Base-by-base conservation (phyloP, 2,888 invertebrate genomes). In the Odontocolon sp. region DNA sequence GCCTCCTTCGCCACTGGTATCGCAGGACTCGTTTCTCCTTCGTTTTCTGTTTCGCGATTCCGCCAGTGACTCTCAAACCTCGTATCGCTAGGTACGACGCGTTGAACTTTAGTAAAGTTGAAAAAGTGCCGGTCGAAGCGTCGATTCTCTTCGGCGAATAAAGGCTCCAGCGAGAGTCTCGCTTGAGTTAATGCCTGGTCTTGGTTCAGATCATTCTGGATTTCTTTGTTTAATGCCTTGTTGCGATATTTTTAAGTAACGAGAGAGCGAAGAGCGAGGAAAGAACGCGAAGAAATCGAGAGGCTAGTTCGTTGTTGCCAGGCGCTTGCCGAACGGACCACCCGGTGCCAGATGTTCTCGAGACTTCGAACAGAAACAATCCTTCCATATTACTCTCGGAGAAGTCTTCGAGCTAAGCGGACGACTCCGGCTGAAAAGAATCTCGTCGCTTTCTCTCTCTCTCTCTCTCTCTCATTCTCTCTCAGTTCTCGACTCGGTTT, bases 201-300 rank as follows among this genome's bases (percentile, higher is more conserved):
- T 86, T 87, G 87, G 80, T 87, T 87, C 86, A 87, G 87, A 84
- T 88, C 82, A 85, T 84, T 77, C 83, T 80, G 85, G 84, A 89
- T 88, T 88, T 87, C 89, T 88, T 89, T 87, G 88, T 87, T 89
- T 88, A 88, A 87, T 86, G 86, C 85, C 86, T 87, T 86, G 86
- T 86, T 86, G 85, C 86, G 85, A 86, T 88, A 87, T 87, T 86
- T 86, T 87, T 84, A 85, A 83, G 82, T 83, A 80, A 74, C 78
- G 78, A 75, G 71, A 68, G 78, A 68, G 64, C 31, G 68, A 42
- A 52, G 14, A 52, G 14, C 14, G 36, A 38, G 16, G 36, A 18
- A 26, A 9, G 11, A 31, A 47, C 54, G 42, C 63, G 21, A 54
- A 47, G 47, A 64, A 23, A 63, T 42, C 76, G 67, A 67, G 67